Base-by-base conservation (phyloP, 2,113 vertebrate species). In the Mus pahari region DNA sequence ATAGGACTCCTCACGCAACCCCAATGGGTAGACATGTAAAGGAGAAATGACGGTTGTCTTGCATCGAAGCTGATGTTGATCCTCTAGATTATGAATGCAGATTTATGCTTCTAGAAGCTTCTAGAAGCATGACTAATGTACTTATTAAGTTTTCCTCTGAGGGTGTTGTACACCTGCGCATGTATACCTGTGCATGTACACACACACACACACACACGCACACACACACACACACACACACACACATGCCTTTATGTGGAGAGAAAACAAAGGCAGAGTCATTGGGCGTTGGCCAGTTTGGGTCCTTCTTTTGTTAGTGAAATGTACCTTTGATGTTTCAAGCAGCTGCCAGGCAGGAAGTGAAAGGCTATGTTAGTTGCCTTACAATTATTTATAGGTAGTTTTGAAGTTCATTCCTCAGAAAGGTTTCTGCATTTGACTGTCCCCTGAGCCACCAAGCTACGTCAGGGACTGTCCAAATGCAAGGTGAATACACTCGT, bases 301-400 rank as follows among this genome's bases (percentile, higher is more conserved):
- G 36, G 36, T 39, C n/a, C 45, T 19, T 16, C 77, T 71, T 19
- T 24, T 48, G 16, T n/a, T 39, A 42, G 11, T 17, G 36, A 7
- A 9, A 5, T 42, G 55, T 58, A 26, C 68, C 22, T 2, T 24
- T 24, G 2, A 33, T 16, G 14, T 66, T 70, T 70, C 71, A 77
- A 5, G 48, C 5, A 12, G 22, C 13, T 33, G 36, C 10, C 78
- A 39, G 81, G 26, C 77, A 36, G 1, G 7, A 26, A 53, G 50
- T 3, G 5, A 77, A 9, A 5, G 17, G 50, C 22, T n/a, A 0
- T 50, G 11, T 48, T 50, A 5, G 12, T 31, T 2, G 78, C 9
- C 42, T 39, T 8, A 10, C 28, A 26, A 33, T 12, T 10, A 22
- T 36, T 74, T 66, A 7, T 36, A 42, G 66, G 53, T 42, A 31